Evolutionary conservation across 2,888 invertebrate species (phyloP), one percentile per base, ranked within the genome.

Genomic region (Podotricha telesiphe): DNA sequence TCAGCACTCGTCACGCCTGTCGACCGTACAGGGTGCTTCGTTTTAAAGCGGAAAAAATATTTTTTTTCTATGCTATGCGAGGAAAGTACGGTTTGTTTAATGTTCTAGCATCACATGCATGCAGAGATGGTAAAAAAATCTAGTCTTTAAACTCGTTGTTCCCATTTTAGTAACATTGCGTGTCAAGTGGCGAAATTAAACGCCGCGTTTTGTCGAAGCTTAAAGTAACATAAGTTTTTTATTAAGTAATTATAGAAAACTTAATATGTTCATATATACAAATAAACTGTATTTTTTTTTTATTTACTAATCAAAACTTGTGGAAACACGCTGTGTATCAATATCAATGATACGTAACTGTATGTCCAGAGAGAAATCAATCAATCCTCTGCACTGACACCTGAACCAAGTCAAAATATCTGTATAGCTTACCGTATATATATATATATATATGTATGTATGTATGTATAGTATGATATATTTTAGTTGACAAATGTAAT

Each of bases 1-100:
- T 90, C 89, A 89, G 90, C 87, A 79, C 78, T 74, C 82, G 87
- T 86, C 87, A 86, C 81, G 85, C 82, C 78, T 80, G 83, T 82
- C 85, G 80, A 79, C 59, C 71, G 74, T 86, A 91, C 86, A 89
- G 88, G 86, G 69, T 86, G 85, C 70, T 80, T 50, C 58, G 40
- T 65, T 69, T 72, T 53, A 59, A 28, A 45, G n/a, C n/a, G 15
- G 17, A 55, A 71, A 63, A 67, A 67, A 28, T 28, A 34, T 19
- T 50, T 34, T 20, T 40, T 42, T 3, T 53, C 0, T 11, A 11
- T 11, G 1, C 1, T 37, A 37, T 8, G 10, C 37, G 1, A 13
- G 1, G 10, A 37, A 37, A 37, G 8, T 37, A 37, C 3, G 37
- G 8, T 37, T 37, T 37, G 3, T 37, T 37, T 8, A 6, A 37